These are phyloP conservation scores for Wasmannia auropunctata DNA, from an alignment of 1,140 invertebrate species.

Conservation along the genomic window DNA sequence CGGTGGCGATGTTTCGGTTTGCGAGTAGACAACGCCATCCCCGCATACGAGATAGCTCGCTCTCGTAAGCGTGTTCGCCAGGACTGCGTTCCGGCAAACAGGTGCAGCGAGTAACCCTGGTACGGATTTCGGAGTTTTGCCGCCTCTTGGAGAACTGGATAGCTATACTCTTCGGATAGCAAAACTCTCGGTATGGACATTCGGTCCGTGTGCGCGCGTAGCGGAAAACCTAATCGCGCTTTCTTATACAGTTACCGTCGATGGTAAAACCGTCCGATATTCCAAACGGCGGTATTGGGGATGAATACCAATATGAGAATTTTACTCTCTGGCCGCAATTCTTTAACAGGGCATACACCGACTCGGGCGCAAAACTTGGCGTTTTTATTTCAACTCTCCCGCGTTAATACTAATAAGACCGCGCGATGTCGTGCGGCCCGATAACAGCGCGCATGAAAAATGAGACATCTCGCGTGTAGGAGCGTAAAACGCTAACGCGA, in stretches of 20 bases:
- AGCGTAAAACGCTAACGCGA: slow-evolving; percentile 20
- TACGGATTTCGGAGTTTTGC: slow-evolving; percentile 41
- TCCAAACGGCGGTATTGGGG: neutral
- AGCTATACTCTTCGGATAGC: neutral
- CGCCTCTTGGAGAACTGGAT: neutral
- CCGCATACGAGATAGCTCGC: neutral
- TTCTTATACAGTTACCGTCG: neutral
- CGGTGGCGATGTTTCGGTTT: slow-evolving; percentile 55
- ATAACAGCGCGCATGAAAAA: slow-evolving; percentile 14
- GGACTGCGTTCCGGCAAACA: slow-evolving; percentile 13
- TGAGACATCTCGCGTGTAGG: neutral
- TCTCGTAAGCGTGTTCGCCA: no score
- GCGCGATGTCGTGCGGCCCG: neutral
- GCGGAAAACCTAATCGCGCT: neutral
- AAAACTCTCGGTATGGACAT: neutral
- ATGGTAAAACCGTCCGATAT: neutral
- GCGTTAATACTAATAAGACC: slow-evolving; percentile 32
- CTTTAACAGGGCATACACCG: neutral
- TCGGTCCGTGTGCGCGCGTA: neutral
- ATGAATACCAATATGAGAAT: slow-evolving; percentile 24
- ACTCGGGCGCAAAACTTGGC: neutral
- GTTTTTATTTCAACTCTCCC: neutral
- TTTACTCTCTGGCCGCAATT: neutral
- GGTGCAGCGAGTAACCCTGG: neutral
- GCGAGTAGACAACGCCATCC: slow-evolving; percentile 38